Base-by-base conservation (phyloP, 2,797 vertebrate genomes). In the Gymnothorax javanicus region DNA sequence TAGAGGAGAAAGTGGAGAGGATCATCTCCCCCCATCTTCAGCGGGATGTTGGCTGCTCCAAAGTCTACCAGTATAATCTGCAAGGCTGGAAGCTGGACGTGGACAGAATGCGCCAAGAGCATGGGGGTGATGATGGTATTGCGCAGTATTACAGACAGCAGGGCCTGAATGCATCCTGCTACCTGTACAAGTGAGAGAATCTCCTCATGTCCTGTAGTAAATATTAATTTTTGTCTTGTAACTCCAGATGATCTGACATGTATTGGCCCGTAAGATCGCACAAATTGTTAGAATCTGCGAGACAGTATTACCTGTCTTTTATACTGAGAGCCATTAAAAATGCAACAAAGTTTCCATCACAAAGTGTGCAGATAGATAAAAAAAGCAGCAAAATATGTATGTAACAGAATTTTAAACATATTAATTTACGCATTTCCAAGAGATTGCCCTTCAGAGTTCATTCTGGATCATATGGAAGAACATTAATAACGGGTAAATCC, bases 101-200 rank as follows among this genome's bases (percentile, higher is more conserved):
- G 87, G 94, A 96, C 15, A 86, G 94, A 89, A 97, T 96, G 93
- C 94, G 93, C 1, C 85, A 67, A 12, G 89, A 85, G 6, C 92
- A 95, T 0, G 96, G 95, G 0, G 94, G 93, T 0, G 95, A 92
- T 0, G 91, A 87, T 0, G 95, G 95, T 1, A 96, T 96, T 0
- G 94, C 96, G 0, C 87, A 88, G 0, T 94, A 94, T 87, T 95
- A 96, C 90, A 89, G 91, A 88, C 92, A 93, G 54, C 93, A 90
- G 0, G 92, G 95, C 0, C 58, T 91, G 0, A 88, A 60, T 4
- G 89, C 94, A 0, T 94, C 95, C 85, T 99, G 98, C 90, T 95
- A 94, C 88, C 82, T 98, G 91, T 98, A 96, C 95, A 97, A 95
- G 98, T 99, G 92, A 96, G 97, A 86, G 2, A 13, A 75, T 86